Evolutionary conservation across 2,797 vertebrate species (phyloP).

Genomic region (Sebastes ruberrimus): DNA sequence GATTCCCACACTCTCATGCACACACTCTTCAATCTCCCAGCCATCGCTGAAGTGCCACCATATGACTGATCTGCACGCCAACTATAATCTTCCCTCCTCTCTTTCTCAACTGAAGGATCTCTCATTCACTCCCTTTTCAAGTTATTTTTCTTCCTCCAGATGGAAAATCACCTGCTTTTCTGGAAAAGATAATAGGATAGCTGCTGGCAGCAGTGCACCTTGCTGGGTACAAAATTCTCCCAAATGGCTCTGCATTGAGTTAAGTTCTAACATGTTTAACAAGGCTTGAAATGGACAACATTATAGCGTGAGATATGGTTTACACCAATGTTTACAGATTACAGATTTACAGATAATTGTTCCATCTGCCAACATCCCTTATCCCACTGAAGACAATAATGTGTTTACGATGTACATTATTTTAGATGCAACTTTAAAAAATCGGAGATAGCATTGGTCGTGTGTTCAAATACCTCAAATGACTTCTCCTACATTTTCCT

Average conservation of each 20-base stretch:
- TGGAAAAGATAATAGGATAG: conserved; percentile 1
- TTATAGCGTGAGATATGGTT: not conserved
- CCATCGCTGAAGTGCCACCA: conserved; percentile 11
- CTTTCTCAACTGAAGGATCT: conserved; percentile 27
- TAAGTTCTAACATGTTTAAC: conserved; percentile 21
- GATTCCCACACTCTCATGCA: not conserved
- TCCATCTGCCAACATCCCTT: not conserved
- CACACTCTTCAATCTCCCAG: conserved; percentile 13
- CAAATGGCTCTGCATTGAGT: not conserved
- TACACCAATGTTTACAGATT: not conserved
- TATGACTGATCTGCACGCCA: conserved; percentile 32
- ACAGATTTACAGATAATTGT: conserved; percentile 7
- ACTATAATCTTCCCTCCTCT: conserved; percentile 37
- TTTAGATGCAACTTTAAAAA: not conserved
- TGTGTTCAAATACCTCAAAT: not conserved
- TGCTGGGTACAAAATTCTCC: not conserved
- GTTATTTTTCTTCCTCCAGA: conserved; percentile 23
- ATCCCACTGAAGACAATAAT: not conserved
- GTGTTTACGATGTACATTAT: not conserved
- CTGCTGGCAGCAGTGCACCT: not conserved
- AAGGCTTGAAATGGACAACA: conserved; percentile 32
- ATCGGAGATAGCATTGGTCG: not conserved
- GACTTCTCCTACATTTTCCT: not conserved
- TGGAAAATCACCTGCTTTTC: conserved; percentile 36
- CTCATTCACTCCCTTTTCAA: conserved; percentile 13